A percentile compares a stretch with the other conserved stretches of the same genome.
These are phyloP conservation scores for Trachelus tabidus DNA, from an alignment of 2,888 invertebrate genomes.

Conservation along the genomic window DNA sequence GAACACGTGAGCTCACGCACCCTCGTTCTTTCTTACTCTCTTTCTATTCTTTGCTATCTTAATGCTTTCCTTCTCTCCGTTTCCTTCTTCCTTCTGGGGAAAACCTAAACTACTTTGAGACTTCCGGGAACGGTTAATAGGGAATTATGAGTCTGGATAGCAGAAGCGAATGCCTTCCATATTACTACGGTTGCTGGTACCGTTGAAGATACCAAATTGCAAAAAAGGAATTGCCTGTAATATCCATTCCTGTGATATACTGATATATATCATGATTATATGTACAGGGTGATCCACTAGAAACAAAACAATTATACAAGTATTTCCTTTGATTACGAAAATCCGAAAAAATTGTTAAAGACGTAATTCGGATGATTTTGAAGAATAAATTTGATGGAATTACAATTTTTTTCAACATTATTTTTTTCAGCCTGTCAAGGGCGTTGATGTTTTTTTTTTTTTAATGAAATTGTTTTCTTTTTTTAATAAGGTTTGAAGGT, in stretches of 20 bases:
- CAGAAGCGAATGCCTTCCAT: conserved; percentile 27
- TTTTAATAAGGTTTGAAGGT: no score
- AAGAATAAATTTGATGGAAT: not conserved
- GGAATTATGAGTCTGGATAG: conserved; percentile 48
- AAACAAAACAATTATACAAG: not conserved
- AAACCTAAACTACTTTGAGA: not conserved
- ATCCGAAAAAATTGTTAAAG: not conserved
- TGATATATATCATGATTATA: not conserved
- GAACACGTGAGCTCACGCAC: not conserved
- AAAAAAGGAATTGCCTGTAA: not conserved
- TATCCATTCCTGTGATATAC: not conserved
- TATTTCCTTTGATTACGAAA: not conserved
- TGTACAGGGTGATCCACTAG: not conserved
- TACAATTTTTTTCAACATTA: no score
- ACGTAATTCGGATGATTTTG: not conserved
- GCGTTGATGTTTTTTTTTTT: no score
- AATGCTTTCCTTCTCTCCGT: not conserved
- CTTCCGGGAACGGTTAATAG: conserved; percentile 47
- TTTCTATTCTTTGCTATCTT: not conserved
- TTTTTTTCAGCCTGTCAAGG: no score
- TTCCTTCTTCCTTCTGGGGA: not conserved
- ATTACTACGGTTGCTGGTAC: conserved; percentile 20
- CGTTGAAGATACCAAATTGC: not conserved
- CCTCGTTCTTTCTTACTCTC: not conserved
- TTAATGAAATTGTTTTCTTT: no score